These are phyloP conservation scores for Danio aesculapii DNA, from an alignment of 2,797 vertebrate genomes.

Conservation along the genomic window DNA sequence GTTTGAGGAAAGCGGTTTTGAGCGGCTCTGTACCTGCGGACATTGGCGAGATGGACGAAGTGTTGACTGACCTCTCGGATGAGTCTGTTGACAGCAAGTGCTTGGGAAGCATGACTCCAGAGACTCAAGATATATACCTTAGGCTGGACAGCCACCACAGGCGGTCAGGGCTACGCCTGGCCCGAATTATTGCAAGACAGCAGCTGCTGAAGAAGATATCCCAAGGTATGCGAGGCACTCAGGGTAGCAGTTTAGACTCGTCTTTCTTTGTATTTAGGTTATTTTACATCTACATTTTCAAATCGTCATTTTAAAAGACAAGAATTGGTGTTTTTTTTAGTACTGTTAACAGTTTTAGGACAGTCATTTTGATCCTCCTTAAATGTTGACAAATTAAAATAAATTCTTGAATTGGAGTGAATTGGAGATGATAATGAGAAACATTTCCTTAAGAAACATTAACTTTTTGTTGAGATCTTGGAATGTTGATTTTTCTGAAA, in stretches of 20 bases:
- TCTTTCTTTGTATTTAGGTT: background rate
- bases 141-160: conserved; percentile 73
- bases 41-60: conserved; percentile 7
- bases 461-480: background rate
- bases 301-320: background rate
- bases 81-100: conserved; percentile 63
- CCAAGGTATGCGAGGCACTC: conserved; percentile 71
- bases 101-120: conserved; percentile 74
- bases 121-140: conserved; percentile 75
- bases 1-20: background rate
- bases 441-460: no score
- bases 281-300: background rate
- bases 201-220: conserved; percentile 74
- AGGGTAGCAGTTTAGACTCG: background rate
- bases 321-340: no score
- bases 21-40: conserved; percentile 1
- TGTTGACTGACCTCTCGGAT: conserved; percentile 29
- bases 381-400: no score
- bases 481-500: background rate
- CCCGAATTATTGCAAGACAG: conserved; percentile 77
- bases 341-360: no score
- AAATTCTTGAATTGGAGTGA: no score
- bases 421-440: no score
- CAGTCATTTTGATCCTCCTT: no score
- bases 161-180: conserved; percentile 77